Conservation (phyloP, 2,888 invertebrate species). For the Agrotis segetum region DNA sequence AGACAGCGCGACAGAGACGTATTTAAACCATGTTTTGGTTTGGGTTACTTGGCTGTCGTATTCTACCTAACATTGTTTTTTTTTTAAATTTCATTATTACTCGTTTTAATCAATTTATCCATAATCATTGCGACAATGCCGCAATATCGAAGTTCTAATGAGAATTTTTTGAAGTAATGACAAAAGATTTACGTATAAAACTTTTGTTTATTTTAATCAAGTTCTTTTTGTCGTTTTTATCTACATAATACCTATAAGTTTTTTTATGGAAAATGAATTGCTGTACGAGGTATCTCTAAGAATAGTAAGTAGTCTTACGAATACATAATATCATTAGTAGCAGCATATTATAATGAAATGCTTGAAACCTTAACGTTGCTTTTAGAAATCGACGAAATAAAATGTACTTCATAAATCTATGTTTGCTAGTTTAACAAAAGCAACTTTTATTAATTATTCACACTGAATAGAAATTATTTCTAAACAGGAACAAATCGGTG, state of each 20-base stretch:
- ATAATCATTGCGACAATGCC: no score
- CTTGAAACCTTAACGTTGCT: background rate
- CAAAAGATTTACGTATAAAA: no score
- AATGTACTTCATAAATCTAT: background rate
- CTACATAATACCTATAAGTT: background rate
- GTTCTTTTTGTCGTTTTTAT: background rate
- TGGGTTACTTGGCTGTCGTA: constrained; percentile 15
- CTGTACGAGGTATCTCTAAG: background rate
- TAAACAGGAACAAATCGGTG: constrained; percentile 35
- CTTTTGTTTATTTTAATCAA: constrained; percentile 5
- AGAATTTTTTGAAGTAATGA: constrained; percentile 6
- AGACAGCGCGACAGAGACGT: constrained; percentile 22
- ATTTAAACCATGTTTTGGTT: constrained; percentile 15
- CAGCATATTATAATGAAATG: background rate
- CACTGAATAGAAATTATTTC: constrained; percentile 25
- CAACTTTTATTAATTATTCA: constrained; percentile 20
- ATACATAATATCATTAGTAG: no score
- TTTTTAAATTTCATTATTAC: no score
- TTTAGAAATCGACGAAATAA: background rate
- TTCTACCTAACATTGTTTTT: background rate
- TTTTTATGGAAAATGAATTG: background rate
- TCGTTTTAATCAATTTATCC: no score
- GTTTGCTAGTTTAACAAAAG: constrained; percentile 1
- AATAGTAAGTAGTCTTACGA: no score
- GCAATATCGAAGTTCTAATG: background rate